Evolutionary conservation across 1,140 invertebrate genomes (phyloP), one percentile per base, ranked within the genome.

Genomic region (Drosophila chauvacae): DNA sequence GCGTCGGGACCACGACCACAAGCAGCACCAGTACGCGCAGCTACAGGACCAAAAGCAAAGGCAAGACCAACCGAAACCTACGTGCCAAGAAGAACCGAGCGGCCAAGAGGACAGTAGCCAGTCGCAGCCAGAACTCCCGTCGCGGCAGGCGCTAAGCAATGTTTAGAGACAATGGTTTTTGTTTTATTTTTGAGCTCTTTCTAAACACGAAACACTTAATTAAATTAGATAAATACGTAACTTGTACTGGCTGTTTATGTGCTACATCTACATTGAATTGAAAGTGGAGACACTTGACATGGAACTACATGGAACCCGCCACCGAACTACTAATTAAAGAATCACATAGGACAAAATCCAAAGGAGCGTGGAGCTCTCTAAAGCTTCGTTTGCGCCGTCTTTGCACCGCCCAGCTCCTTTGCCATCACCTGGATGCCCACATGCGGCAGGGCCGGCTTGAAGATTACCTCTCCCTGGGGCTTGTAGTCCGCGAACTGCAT

Each of bases 401-500:
- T 60, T n/a, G 33, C 64, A 14, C 77, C 18, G 9, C 18, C 47
- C 39, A 92, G 33, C 70, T 93, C 93, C 83, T 93, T 94, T 11
- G 94, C 85, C 62, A 95, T 94, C 33, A 94, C 93, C 35, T 88
- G 91, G 4, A 93, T 91, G 5, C 93, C 82, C 1, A 90, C 91
- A 88, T 96, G 95, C 0, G 95, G 95, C 18, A 74, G 63, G 26
- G 91, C 93, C 10, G 95, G 95, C 28, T 92, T 84, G 62, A 96
- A 95, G 10, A 95, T 91, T 23, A 93, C 93, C 70, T 94, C 91
- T 18, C 94, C 94, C 51, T 95, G 90, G 0, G 93, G 93, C 76
- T 94, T 94, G 74, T 96, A 95, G 57, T 96, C 95, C 0, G 90
- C 91, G 80, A 96, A 97, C 7, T 93, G 93, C 7, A 95, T 81